phyloP scores from a whole-genome alignment of 1,140 invertebrate genomes.

The Drosophila santomea region DNA sequence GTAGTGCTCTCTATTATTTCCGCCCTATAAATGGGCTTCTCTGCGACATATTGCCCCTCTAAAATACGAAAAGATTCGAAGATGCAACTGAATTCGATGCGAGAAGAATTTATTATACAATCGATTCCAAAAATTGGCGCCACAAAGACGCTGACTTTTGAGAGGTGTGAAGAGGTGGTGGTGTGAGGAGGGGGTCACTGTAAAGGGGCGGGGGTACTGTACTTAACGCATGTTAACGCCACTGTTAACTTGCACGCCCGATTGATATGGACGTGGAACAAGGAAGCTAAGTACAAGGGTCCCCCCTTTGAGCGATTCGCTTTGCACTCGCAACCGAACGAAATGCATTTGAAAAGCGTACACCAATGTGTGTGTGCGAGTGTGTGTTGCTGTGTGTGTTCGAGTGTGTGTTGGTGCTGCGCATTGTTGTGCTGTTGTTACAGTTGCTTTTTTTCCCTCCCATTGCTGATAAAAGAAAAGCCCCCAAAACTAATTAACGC shows the following conservation, averaged over 20 bases:
- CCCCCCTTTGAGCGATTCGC: conserved; percentile 41
- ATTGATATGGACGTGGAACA: conserved; percentile 47
- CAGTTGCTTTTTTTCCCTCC: conserved; percentile 25
- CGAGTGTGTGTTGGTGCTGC: background rate
- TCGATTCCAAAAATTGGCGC: conserved; percentile 62
- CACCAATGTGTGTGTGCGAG: background rate
- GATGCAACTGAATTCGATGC: background rate
- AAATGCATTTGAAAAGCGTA: conserved; percentile 65
- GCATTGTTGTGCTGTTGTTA: conserved; percentile 13
- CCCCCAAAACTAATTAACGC: conserved; percentile 83
- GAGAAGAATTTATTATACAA: conserved; percentile 57
- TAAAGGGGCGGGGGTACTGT: background rate
- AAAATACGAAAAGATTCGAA: background rate
- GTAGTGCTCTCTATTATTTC: conserved; percentile 11
- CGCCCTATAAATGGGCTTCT: conserved; percentile 8
- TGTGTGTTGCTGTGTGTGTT: background rate
- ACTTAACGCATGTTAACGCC: conserved; percentile 35
- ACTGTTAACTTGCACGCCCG: conserved; percentile 6
- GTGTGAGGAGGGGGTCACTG: background rate
- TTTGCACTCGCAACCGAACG: conserved; percentile 78
- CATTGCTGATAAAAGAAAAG: conserved; percentile 78
- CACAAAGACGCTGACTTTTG: conserved; percentile 29
- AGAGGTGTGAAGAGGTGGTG: background rate
- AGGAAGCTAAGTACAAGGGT: conserved; percentile 33
- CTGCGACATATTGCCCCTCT: conserved; percentile 2